Conservation (phyloP, 2,113 vertebrate genomes). For the Oncorhynchus nerka region DNA sequence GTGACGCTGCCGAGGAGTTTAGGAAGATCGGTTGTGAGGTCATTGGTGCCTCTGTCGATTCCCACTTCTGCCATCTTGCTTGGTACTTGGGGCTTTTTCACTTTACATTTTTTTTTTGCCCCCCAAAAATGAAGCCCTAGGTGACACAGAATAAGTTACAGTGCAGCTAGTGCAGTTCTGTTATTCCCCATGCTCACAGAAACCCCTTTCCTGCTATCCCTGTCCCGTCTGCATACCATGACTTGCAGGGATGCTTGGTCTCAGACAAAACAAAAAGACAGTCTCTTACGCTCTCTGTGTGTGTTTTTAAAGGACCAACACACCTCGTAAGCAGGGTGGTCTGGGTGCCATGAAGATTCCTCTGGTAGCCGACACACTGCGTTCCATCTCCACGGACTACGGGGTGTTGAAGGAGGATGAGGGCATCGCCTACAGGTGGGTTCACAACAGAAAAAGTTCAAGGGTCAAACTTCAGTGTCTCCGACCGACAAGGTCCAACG, state of each 20-base stretch:
- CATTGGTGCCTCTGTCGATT: conserved; percentile 94
- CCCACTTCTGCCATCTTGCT: conserved; percentile 95
- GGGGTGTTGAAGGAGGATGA: conserved; percentile 95
- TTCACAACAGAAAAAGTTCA: background rate
- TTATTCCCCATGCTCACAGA: too few species aligned
- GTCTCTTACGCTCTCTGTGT: background rate
- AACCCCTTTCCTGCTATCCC: too few species aligned
- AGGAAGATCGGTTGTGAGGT: conserved; percentile 92
- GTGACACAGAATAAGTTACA: too few species aligned
- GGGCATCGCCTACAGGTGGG: conserved; percentile 93
- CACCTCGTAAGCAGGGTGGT: conserved; percentile 91
- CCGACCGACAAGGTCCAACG: too few species aligned
- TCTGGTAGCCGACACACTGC: conserved; percentile 85
- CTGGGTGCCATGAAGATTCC: conserved; percentile 93
- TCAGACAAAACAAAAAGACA: too few species aligned
- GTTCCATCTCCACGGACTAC: conserved; percentile 85
- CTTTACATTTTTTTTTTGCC: too few species aligned
- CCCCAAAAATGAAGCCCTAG: too few species aligned
- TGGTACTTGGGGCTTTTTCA: conserved; percentile 70
- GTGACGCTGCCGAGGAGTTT: conserved; percentile 90
- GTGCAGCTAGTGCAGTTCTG: too few species aligned
- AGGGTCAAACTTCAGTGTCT: background rate
- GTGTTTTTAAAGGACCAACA: conserved; percentile 81
- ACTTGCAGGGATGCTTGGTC: too few species aligned
- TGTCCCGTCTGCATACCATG: too few species aligned